Percentiles rank a stretch among this genome's conserved stretches.
These are phyloP conservation scores for Oryzias woworae DNA, from an alignment of 2,113 vertebrate genomes.

Conservation along the genomic window DNA sequence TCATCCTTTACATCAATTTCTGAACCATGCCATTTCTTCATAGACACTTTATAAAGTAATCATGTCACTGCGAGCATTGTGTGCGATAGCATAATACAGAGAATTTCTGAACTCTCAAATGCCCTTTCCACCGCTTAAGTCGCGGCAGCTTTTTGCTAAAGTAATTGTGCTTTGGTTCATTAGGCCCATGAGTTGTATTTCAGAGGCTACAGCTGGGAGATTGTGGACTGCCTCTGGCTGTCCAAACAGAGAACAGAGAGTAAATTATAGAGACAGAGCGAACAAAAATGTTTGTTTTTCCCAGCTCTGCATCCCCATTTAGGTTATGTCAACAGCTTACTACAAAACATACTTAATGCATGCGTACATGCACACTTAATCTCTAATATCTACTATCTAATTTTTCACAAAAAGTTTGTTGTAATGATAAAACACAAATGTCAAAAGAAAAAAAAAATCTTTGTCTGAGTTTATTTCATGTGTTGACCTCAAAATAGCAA, in stretches of 20 bases:
- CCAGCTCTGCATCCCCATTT: constrained; percentile 33
- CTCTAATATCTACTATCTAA: no score
- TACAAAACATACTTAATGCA: no score
- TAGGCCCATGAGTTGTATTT: constrained; percentile 69
- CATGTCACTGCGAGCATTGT: neutral
- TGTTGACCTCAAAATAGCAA: no score
- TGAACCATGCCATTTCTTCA: neutral
- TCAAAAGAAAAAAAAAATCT: no score
- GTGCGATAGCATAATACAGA: neutral
- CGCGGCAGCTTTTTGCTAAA: constrained; percentile 57
- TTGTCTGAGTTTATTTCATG: no score
- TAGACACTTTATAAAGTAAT: neutral
- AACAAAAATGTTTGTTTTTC: constrained; percentile 47
- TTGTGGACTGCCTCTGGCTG: constrained; percentile 64
- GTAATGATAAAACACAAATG: no score
- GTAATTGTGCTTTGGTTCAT: constrained; percentile 72
- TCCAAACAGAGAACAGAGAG: constrained; percentile 47
- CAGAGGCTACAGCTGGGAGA: constrained; percentile 67
- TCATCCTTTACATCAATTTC: neutral
- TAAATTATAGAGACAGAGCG: constrained; percentile 58
- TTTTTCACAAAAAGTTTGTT: no score
- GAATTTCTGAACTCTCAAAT: constrained; percentile 37
- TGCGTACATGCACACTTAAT: no score
- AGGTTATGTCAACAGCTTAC: constrained; percentile 37
- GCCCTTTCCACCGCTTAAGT: constrained; percentile 33